A percentile compares a stretch with the other conserved stretches of the same genome.
phyloP scores from a whole-genome alignment of 1,140 invertebrate genomes.

The Zaprionus nigranus region DNA sequence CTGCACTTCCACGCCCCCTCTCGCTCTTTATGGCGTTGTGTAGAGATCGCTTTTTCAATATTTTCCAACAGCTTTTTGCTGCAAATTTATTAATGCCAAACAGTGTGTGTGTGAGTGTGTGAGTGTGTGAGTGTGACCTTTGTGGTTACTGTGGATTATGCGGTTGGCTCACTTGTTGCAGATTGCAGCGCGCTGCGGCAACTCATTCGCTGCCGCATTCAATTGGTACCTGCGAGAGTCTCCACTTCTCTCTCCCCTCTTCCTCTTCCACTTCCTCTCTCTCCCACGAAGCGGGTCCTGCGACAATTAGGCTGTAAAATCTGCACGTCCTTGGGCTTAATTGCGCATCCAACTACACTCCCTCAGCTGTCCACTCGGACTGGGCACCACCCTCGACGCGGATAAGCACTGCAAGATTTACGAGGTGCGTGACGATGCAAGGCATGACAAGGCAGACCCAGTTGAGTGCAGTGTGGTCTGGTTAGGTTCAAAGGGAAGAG shows the following conservation, averaged over 20 bases:
- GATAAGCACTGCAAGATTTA: slow-evolving; percentile 35
- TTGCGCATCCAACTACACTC: slow-evolving; percentile 20
- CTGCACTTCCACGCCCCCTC: neutral
- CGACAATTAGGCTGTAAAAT: slow-evolving; percentile 45
- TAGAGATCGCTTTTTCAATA: slow-evolving; percentile 80
- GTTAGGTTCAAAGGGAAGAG: too few species aligned
- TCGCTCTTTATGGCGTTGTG: slow-evolving; percentile 62
- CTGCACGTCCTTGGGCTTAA: slow-evolving; percentile 42
- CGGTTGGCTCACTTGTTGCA: slow-evolving; percentile 76
- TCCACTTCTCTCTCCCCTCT: neutral
- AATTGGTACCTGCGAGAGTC: slow-evolving; percentile 8
- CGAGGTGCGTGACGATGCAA: too few species aligned
- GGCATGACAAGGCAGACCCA: neutral
- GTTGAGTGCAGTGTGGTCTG: neutral
- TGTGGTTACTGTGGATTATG: slow-evolving; percentile 77
- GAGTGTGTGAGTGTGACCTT: slow-evolving; percentile 62
- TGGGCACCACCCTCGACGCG: slow-evolving; percentile 4
- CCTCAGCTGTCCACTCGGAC: neutral
- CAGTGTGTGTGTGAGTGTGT: slow-evolving; percentile 6
- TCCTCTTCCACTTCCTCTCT: neutral
- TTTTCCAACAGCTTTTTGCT: slow-evolving; percentile 70
- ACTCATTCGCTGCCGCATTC: slow-evolving; percentile 31
- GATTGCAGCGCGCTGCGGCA: slow-evolving; percentile 26
- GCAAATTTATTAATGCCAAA: slow-evolving; percentile 74
- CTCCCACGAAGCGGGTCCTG: neutral